Base-by-base conservation (phyloP, 2,888 invertebrate species). In the Eledona agricola region DNA sequence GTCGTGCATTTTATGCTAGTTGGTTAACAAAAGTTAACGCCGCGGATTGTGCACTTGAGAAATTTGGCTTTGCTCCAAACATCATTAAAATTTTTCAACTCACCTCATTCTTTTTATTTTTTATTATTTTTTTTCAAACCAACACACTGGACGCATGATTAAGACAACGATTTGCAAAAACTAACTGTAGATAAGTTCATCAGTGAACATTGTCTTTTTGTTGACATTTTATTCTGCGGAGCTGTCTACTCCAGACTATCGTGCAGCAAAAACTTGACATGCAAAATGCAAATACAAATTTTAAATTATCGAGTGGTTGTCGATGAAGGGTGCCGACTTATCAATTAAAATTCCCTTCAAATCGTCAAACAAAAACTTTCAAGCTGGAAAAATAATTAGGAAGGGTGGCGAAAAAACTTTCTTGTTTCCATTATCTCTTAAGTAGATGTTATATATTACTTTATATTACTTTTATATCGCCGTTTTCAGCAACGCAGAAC, bases 221-320 rank as follows among this genome's bases (percentile, higher is more conserved):
- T 40, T 49, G 40, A 56, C 52, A 52, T 56, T 56, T 52, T 47
- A 56, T 56, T 56, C 35, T 49, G 42, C 52, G 32, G 38, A 49
- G 50, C 56, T 50, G 56, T 56, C 56, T 38, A 28, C 29, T 37
- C 13, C 56, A 56, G 56, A 43, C 47, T 25, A 28, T 12, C 40
- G 16, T 34, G 34, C 16, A 45, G 51, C 47, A 55, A 45, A 47
- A 42, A 26, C 42, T 29, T 35, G 42, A 37, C 55, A 51, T 51
- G 51, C 55, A 55, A 55, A 55, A 51, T 51, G 51, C 55, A 55
- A 55, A 55, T 51, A 55, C 51, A 42, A 55, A 54, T 54, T 55
- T 55, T 23, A 47, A 51, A 51, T 35, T 51, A 55, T 47, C 22
- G 42, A 32, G 38, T 16, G 12, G 13, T 29, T 13, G 22, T 37